Evolutionary conservation across 2,797 vertebrate species (phyloP).

Genomic region (Clamator glandarius): DNA sequence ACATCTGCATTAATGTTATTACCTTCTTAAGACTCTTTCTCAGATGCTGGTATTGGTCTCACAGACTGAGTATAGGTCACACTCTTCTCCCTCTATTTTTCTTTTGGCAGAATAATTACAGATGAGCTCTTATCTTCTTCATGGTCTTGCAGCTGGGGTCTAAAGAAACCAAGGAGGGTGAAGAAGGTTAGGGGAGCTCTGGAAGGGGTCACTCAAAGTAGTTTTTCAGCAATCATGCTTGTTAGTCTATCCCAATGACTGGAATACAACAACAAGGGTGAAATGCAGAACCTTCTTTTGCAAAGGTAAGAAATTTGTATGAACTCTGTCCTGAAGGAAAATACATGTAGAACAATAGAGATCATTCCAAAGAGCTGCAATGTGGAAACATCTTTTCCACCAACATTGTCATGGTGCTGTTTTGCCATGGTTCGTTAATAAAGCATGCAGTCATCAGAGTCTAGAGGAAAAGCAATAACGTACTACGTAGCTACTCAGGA

Average conservation of each 20-base stretch:
- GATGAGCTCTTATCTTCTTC: not conserved
- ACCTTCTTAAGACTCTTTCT: slow-evolving; percentile 45
- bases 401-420: not conserved
- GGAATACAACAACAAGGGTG: not conserved
- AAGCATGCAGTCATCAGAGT: not conserved
- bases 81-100: not conserved
- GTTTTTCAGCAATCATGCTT: not conserved
- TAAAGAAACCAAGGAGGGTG: not conserved
- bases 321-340: not conserved
- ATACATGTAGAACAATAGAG: not conserved
- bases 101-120: not conserved
- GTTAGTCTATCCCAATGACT: not conserved
- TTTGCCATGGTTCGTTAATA: not conserved
- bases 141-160: not conserved
- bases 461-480: not conserved
- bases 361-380: not conserved
- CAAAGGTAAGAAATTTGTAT: not conserved
- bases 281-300: not conserved
- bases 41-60: not conserved
- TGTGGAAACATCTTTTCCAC: not conserved
- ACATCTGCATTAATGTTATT: slow-evolving; percentile 62
- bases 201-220: not conserved
- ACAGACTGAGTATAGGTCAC: not conserved
- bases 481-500: not conserved
- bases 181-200: not conserved